phyloP scores from a whole-genome alignment of 1,140 invertebrate species.

The Hycleus phaleratus region DNA sequence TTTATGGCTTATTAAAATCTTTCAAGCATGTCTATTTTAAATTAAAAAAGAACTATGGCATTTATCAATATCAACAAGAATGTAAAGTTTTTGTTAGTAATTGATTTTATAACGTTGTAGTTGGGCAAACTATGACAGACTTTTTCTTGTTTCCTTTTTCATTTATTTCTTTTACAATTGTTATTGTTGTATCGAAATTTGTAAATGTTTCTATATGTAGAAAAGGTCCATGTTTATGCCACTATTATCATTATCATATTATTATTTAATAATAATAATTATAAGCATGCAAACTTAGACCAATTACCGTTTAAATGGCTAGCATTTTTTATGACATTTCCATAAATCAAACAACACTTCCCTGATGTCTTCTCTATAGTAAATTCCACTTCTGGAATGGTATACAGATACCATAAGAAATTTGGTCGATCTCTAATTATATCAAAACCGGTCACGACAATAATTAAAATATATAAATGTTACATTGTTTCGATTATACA shows the following conservation, averaged over 20 bases:
- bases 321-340: slow-evolving; percentile 15
- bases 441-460: too few relatives aligned
- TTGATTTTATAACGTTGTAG: too few relatives aligned
- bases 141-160: too few relatives aligned
- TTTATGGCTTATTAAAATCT: too few relatives aligned
- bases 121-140: too few relatives aligned
- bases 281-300: slow-evolving; percentile 21
- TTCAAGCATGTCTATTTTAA: too few relatives aligned
- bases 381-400: slow-evolving; percentile 25
- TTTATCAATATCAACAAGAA: too few relatives aligned
- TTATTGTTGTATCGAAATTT: too few relatives aligned
- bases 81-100: too few relatives aligned
- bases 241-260: background rate
- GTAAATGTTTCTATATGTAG: background rate
- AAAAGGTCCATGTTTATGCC: slow-evolving; percentile 6
- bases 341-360: slow-evolving; percentile 10
- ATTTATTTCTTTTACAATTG: too few relatives aligned
- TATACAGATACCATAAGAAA: slow-evolving; percentile 13
- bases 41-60: too few relatives aligned
- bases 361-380: slow-evolving; percentile 18
- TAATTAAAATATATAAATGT: background rate
- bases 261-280: background rate
- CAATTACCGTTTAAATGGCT: slow-evolving; percentile 25
- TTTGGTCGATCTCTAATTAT: background rate
- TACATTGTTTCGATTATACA: background rate